phyloP scores from a whole-genome alignment of 2,113 vertebrate species.

The Triplophysa tibetana region DNA sequence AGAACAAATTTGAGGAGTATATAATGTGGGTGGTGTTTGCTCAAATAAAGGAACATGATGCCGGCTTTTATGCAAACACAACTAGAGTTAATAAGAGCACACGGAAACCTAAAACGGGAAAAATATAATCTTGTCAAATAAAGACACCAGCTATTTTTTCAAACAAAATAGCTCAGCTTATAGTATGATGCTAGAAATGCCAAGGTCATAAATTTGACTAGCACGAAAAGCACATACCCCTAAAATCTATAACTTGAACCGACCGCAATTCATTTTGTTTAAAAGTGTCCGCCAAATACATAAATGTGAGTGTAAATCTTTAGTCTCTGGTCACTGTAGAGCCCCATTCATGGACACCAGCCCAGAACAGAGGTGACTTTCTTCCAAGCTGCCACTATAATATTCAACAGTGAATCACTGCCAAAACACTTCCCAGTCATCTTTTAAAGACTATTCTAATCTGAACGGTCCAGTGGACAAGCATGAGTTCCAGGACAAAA shows the following conservation, averaged over 20 bases:
- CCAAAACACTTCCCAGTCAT: slow-evolving; percentile 17
- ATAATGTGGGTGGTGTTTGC: slow-evolving; percentile 16
- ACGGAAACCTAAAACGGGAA: not conserved
- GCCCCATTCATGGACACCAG: not conserved
- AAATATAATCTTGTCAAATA: not conserved
- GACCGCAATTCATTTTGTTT: too few relatives aligned
- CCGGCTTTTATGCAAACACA: not conserved
- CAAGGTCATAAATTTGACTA: not conserved
- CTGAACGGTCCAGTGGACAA: not conserved
- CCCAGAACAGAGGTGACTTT: slow-evolving; percentile 6
- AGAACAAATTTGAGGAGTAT: not conserved
- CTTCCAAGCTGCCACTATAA: not conserved
- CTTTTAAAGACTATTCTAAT: not conserved
- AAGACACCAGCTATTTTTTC: not conserved
- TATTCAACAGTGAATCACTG: not conserved
- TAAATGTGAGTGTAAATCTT: not conserved
- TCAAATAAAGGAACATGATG: not conserved
- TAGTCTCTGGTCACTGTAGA: not conserved
- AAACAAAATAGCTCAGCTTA: too few relatives aligned
- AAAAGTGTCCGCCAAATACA: too few relatives aligned
- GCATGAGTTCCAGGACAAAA: not conserved
- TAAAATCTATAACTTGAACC: too few relatives aligned
- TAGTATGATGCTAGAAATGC: too few relatives aligned
- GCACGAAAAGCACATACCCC: not conserved
- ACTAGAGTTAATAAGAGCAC: not conserved